Conservation (phyloP, 2,888 invertebrate genomes). For the Molorchus minor region DNA sequence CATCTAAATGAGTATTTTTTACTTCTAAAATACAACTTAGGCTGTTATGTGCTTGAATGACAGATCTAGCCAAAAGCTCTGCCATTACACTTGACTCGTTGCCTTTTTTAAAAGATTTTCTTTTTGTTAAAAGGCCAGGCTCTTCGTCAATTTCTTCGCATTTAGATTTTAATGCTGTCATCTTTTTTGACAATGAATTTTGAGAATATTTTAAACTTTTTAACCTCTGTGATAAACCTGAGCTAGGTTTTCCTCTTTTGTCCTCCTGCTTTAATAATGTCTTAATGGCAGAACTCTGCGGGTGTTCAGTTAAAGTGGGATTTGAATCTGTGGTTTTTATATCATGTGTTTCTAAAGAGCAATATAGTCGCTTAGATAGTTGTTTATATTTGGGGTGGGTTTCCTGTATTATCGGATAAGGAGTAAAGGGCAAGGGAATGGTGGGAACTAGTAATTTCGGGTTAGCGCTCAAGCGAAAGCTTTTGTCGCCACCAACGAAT, state of each 20-base stretch:
- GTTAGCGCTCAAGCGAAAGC: conserved; percentile 57
- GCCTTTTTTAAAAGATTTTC: conserved; percentile 61
- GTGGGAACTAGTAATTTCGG: conserved; percentile 36
- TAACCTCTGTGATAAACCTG: conserved; percentile 67
- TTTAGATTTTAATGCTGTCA: conserved; percentile 69
- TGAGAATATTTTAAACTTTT: conserved; percentile 72
- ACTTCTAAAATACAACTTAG: conserved; percentile 69
- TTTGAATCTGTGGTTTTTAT: conserved; percentile 44
- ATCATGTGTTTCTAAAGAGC: conserved; percentile 44
- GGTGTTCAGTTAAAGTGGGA: conserved; percentile 39
- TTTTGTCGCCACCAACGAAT: conserved; percentile 59
- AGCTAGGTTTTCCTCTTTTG: conserved; percentile 65
- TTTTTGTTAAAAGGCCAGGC: conserved; percentile 63
- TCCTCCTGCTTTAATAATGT: conserved; percentile 68
- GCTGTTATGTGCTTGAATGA: conserved; percentile 69
- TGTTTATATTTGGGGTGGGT: conserved; percentile 41
- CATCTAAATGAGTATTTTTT: conserved; percentile 63
- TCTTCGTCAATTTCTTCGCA: conserved; percentile 64
- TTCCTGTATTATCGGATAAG: conserved; percentile 20
- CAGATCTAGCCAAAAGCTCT: conserved; percentile 72
- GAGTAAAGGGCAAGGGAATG: conserved; percentile 25
- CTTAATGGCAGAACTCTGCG: conserved; percentile 49
- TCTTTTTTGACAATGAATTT: conserved; percentile 70
- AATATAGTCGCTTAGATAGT: conserved; percentile 48
- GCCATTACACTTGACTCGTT: conserved; percentile 71